Evolutionary conservation across 2,113 vertebrate genomes (phyloP).

Genomic region (Isurus oxyrinchus): DNA sequence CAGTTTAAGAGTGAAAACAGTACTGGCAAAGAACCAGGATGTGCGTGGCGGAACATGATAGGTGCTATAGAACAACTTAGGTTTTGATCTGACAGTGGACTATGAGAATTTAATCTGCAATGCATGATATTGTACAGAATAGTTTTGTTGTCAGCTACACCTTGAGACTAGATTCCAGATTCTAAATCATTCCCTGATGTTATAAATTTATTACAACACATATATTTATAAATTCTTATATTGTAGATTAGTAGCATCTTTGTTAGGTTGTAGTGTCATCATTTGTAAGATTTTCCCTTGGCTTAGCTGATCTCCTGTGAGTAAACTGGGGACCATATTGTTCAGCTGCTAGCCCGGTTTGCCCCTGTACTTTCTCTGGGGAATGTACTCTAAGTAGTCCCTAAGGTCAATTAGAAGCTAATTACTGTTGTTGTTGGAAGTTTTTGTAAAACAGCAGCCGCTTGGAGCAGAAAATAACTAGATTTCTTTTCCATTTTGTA

Average conservation of each 20-base stretch:
- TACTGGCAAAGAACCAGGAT: background rate
- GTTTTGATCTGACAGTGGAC: background rate
- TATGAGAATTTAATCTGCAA: background rate
- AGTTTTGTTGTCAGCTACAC: background rate
- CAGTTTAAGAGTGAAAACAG: background rate
- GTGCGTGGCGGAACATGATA: background rate
- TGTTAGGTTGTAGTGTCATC: background rate
- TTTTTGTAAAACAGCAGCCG: background rate
- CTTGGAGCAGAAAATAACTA: background rate
- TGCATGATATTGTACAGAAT: background rate
- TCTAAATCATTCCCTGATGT: background rate
- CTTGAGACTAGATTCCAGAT: background rate
- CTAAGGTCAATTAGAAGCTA: slow-evolving; percentile 2
- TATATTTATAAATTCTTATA: background rate
- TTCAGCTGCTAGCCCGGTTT: background rate
- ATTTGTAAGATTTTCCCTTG: background rate
- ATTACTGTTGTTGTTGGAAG: background rate
- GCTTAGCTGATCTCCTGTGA: background rate
- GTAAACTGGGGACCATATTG: background rate
- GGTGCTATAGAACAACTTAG: background rate
- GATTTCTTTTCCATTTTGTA: background rate
- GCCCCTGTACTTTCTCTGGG: slow-evolving; percentile 2
- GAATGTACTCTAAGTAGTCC: background rate
- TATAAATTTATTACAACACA: background rate
- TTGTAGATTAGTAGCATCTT: background rate